phyloP scores from a whole-genome alignment of 2,113 vertebrate species.

The Oophaga pumilio region DNA sequence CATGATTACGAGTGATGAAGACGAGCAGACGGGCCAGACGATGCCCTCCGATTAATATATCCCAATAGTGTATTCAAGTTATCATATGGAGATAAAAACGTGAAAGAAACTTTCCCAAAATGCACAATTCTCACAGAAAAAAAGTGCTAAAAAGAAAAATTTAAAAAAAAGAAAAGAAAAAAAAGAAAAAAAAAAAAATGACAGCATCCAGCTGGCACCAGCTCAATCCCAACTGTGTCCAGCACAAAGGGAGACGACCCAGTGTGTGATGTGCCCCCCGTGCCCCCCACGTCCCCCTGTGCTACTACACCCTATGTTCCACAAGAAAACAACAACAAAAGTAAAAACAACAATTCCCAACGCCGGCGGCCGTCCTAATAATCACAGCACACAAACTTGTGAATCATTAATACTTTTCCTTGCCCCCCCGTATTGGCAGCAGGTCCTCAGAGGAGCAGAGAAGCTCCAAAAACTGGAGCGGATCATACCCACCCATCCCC shows the following conservation, averaged over 20 bases:
- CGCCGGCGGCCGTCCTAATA: too few relatives aligned
- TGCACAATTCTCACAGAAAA: neutral
- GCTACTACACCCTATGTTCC: neutral
- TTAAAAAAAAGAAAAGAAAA: neutral
- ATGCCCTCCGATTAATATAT: neutral
- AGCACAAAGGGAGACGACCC: constrained; percentile 11
- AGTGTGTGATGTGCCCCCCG: constrained; percentile 8
- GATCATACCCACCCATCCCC: neutral
- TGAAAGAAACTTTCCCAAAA: neutral
- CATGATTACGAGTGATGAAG: neutral
- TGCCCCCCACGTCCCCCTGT: neutral
- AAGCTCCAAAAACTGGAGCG: neutral
- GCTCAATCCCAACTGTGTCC: constrained; percentile 26
- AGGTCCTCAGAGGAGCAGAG: neutral
- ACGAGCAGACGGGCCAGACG: neutral
- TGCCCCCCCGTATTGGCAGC: neutral
- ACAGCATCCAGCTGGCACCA: neutral
- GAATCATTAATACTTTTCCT: constrained; percentile 1
- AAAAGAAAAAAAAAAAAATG: neutral
- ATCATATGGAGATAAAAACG: neutral
- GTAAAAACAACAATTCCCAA: neutral
- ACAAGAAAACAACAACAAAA: neutral
- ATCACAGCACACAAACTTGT: neutral
- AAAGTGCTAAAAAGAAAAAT: neutral
- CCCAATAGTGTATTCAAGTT: constrained; percentile 23